Base-by-base conservation (phyloP, 2,797 vertebrate genomes). In the Geotria australis region DNA sequence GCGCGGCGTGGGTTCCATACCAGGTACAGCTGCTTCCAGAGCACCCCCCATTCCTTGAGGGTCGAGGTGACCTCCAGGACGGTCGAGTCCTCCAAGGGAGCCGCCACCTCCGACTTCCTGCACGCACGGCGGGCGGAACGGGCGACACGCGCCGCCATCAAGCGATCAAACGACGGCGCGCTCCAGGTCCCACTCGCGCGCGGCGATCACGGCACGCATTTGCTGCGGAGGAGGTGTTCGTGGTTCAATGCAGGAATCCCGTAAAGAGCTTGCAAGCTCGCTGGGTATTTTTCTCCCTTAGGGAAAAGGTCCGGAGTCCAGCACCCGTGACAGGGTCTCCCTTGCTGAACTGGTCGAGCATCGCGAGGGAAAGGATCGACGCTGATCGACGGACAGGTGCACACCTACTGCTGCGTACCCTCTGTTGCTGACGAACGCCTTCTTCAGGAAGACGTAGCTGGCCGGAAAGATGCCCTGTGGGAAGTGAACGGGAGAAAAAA, bases 1-100 rank as follows among this genome's bases (percentile, higher is more conserved):
- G 24, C 24, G 24, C 24, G 38, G 38, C 38, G n/a, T n/a, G 24
- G 24, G 24, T 5, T 38, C 38, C 24, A 77, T 69, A 95, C 88
- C 80, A 93, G 85, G 61, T 88, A 95, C 12, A 93, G 77, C 68
- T 95, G 83, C 61, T 91, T 95, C 88, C 88, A 93, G 8, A 93
- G 73, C 10, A 76, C 68, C 7, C 81, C 75, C 88, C 88, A 95
- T 70, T 95, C 88, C 67, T 88, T 84, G 56, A 95, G 76, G 0
- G 85, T 89, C 1, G 76, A 72, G 56, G 85, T 89, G 64, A 86
- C 83, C 70, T 95, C 88, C 1, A 83, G 83, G 49, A 85, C 76
- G 10, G 85, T 73, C 57, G 79, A 77, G 66, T 93, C 85, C 69
- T 95, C 85, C 2, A 88, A 76, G 1, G 83, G 83, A 58, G 76